Base-by-base conservation (phyloP, 1,140 invertebrate species). In the Nilaparvata lugens region DNA sequence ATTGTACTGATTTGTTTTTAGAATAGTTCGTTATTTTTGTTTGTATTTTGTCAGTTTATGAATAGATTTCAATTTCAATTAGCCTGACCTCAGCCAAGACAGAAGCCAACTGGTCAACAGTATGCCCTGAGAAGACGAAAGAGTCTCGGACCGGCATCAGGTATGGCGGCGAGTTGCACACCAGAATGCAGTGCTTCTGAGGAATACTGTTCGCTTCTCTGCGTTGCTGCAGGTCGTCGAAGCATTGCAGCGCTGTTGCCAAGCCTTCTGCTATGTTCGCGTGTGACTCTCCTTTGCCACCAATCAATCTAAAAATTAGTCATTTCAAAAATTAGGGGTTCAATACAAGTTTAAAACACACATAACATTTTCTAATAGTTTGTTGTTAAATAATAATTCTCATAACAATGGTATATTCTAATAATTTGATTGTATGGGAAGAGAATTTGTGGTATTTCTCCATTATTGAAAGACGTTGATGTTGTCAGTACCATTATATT, bases 111-210 rank as follows among this genome's bases (percentile, higher is more conserved):
- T 92, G 86, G 55, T 93, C 91, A 52, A 84, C 79, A 38, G 80
- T 82, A 67, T 86, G 80, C 43, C 88, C 85, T 61, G 79, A 74
- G 75, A 86, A 93, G 24, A 79, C 75, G 66, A 81, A 82, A 21
- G 83, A 84, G 73, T 96, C 93, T 71, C 84, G 83, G 21, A 91
- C 89, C 21, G 88, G 86, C 61, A 92, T 82, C 53, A 86, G 82
- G 73, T 96, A 97, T 0, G 93, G 93, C 6, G 91, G 88, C n/a
- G 93, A 95, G 73, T 94, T 95, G 70, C 91, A 95, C 21, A 97
- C 80, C 7, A 96, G 74, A 57, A 97, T 86, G 66, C 93, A 92
- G 74, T 96, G 91, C 56, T 84, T 83, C 67, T 87, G 82, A 9
- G 78, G 69, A 45, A 65, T 58, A 70, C 70, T 67, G 63, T 77